Evolutionary conservation across 2,888 invertebrate genomes (phyloP).

Genomic region (Onchidella celtica): DNA sequence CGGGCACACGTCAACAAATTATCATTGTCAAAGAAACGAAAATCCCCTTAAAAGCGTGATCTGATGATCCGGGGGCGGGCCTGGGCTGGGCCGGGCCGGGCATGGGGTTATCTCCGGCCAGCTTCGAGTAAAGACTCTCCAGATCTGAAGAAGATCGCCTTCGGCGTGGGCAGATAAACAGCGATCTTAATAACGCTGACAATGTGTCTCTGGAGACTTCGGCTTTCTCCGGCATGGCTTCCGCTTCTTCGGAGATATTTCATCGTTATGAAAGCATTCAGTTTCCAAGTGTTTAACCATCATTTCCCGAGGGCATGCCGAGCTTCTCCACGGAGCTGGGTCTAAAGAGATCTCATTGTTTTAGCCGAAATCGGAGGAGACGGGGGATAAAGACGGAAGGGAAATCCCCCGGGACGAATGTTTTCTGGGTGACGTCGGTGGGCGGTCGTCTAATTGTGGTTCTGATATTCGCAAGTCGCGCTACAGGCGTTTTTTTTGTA

Average conservation of each 20-base stretch:
- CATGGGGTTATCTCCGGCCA: too few species aligned
- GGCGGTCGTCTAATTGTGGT: too few species aligned
- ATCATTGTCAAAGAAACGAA: not conserved
- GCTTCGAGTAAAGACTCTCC: too few species aligned
- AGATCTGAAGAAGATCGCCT: not conserved
- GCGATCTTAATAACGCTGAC: not conserved
- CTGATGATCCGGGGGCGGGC: too few species aligned
- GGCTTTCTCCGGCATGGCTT: not conserved
- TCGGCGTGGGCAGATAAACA: conserved; percentile 4
- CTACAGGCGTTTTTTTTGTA: too few species aligned
- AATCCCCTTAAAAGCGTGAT: too few species aligned
- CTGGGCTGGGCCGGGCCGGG: too few species aligned
- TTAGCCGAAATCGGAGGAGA: conserved; percentile 1
- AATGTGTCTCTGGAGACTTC: not conserved
- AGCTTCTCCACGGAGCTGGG: not conserved
- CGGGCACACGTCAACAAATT: too few species aligned
- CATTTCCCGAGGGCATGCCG: conserved; percentile 25
- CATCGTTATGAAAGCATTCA: conserved; percentile 42
- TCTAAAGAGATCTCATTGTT: conserved; percentile 23
- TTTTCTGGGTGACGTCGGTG: too few species aligned
- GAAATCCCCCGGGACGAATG: not conserved
- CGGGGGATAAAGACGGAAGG: conserved; percentile 18
- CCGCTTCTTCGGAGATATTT: conserved; percentile 26
- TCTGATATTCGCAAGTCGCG: too few species aligned
- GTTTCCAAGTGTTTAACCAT: conserved; percentile 23